phyloP scores from a whole-genome alignment of 2,797 vertebrate species.

The Myioborus miniatus region DNA sequence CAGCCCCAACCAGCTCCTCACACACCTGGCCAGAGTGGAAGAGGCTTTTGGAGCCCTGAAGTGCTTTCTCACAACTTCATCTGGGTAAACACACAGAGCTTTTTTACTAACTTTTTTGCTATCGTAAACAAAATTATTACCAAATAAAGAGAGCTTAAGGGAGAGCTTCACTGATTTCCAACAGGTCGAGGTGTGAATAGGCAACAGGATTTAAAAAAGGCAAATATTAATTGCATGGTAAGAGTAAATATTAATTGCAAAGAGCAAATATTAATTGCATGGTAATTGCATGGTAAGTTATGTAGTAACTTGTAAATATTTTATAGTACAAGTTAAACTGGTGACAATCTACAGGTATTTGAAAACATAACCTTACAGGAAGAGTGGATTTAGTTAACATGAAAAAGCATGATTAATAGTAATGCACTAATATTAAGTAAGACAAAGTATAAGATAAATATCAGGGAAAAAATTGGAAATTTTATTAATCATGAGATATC shows the following conservation, averaged over 20 bases:
- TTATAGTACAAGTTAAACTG: neutral
- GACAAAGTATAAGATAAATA: neutral
- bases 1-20: neutral
- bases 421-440: neutral
- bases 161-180: neutral
- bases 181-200: accelerated
- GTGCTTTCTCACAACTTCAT: neutral
- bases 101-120: neutral
- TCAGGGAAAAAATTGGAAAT: neutral
- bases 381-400: neutral
- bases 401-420: neutral
- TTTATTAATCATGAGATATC: neutral
- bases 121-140: neutral
- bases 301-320: neutral
- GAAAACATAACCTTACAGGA: neutral
- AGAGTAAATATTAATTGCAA: neutral
- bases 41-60: neutral
- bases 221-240: neutral
- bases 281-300: neutral
- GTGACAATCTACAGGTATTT: neutral
- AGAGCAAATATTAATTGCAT: neutral
- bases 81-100: neutral
- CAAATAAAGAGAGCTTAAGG: neutral
- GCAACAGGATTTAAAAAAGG: neutral
- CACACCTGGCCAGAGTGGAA: neutral